Evolutionary conservation across 2,113 vertebrate species (phyloP).

Genomic region (Lasiurus borealis): DNA sequence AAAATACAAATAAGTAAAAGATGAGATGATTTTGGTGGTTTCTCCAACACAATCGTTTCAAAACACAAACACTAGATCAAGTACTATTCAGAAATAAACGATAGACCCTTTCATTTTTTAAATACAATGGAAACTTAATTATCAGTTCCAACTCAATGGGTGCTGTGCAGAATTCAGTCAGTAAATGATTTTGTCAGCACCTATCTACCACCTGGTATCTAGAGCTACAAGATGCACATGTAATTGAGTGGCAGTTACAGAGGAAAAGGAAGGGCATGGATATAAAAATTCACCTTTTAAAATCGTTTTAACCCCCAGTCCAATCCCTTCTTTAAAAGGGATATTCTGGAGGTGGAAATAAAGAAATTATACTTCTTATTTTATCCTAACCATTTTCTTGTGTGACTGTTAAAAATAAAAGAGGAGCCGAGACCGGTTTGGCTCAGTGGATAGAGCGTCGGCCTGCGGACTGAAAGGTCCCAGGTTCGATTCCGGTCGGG

Average conservation of each 20-base stretch:
- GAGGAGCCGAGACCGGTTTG: too few species aligned
- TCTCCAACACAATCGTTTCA: background rate
- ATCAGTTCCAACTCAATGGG: conserved; percentile 29
- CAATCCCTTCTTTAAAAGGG: conserved; percentile 14
- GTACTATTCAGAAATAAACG: background rate
- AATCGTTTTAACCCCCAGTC: conserved; percentile 15
- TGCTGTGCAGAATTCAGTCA: background rate
- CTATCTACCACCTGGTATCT: background rate
- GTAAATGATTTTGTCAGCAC: background rate
- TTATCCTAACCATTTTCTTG: conserved; percentile 20
- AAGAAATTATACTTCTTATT: conserved; percentile 14
- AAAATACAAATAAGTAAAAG: background rate
- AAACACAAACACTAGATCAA: conserved; percentile 33
- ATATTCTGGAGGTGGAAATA: conserved; percentile 12
- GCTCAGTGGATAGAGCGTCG: too few species aligned
- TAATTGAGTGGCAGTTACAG: background rate
- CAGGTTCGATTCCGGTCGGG: too few species aligned
- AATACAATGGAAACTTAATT: conserved; percentile 63
- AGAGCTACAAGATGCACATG: background rate
- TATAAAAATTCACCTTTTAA: conserved; percentile 60
- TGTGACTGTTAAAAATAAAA: conserved; percentile 22
- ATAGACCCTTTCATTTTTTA: background rate
- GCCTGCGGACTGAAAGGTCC: too few species aligned
- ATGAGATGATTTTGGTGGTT: background rate
- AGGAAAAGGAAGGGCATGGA: too few species aligned